Evolutionary conservation across 2,113 vertebrate genomes (phyloP).

Genomic region (Enhydra lutris): DNA sequence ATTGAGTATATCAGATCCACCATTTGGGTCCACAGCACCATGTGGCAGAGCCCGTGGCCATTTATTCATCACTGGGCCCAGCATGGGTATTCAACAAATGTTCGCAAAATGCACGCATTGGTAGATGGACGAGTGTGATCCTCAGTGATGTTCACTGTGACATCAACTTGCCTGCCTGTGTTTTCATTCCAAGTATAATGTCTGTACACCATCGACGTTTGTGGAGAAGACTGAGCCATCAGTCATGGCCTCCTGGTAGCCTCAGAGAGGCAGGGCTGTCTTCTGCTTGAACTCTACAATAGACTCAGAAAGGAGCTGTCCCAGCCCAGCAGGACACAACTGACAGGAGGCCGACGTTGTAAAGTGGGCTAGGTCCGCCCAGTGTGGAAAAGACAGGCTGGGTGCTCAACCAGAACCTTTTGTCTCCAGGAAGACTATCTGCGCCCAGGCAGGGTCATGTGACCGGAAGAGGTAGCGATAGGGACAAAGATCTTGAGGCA

Average conservation of each 20-base stretch:
- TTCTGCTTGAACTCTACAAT: neutral
- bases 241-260: too few relatives aligned
- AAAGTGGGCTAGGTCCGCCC: neutral
- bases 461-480: neutral
- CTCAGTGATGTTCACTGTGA: neutral
- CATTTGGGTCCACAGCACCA: neutral
- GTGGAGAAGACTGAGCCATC: neutral
- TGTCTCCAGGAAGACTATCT: neutral
- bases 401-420: neutral
- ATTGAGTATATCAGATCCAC: neutral
- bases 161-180: neutral
- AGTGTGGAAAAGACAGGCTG: neutral
- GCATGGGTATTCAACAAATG: neutral
- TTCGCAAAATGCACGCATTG: neutral
- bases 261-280: neutral
- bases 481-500: neutral
- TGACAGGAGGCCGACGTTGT: fast-evolving
- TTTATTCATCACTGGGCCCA: neutral
- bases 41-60: neutral
- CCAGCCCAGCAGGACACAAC: neutral
- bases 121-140: neutral
- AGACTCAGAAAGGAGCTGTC: neutral
- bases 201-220: too few relatives aligned
- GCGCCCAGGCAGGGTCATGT: neutral
- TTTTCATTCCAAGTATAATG: neutral